Percentiles rank a stretch among this genome's conserved stretches.
phyloP scores from a whole-genome alignment of 2,113 vertebrate species.

The Planiliza haematocheilus region DNA sequence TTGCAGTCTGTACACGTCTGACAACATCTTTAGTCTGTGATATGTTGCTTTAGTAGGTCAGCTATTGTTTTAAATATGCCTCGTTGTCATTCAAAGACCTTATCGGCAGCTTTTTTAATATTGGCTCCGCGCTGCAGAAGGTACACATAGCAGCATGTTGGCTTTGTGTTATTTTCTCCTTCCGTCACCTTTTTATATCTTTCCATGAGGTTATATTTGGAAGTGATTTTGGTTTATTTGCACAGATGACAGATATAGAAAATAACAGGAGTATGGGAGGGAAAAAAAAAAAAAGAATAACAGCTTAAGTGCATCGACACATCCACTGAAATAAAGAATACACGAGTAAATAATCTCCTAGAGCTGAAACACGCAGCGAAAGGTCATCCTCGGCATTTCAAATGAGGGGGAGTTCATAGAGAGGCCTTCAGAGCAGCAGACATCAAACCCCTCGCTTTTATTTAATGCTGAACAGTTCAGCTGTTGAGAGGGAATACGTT shows the following conservation, averaged over 20 bases:
- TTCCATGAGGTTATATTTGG: constrained; percentile 54
- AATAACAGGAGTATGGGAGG: constrained; percentile 16
- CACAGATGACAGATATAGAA: constrained; percentile 61
- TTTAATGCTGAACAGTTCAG: constrained; percentile 38
- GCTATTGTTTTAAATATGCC: constrained; percentile 42
- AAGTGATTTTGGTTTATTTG: constrained; percentile 48
- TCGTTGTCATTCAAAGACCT: constrained; percentile 22
- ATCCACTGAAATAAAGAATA: constrained; percentile 56
- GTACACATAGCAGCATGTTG: constrained; percentile 28
- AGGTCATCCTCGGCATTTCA: constrained; percentile 64
- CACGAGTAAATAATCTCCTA: constrained; percentile 49
- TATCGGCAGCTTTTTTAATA: constrained; percentile 16
- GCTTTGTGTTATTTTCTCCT: constrained; percentile 48
- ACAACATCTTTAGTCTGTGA: constrained; percentile 27
- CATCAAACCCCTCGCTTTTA: constrained; percentile 30
- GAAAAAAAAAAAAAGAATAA: constrained; percentile 26
- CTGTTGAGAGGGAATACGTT: constrained; percentile 17
- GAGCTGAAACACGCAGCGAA: constrained; percentile 43
- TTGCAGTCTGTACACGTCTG: constrained; percentile 11
- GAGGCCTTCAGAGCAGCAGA: constrained; percentile 35
- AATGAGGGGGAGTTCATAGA: constrained; percentile 50
- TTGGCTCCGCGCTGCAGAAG: constrained; percentile 22
- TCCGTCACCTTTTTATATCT: constrained; percentile 30
- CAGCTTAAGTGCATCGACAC: constrained; percentile 34
- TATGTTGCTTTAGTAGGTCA: constrained; percentile 59